Percentiles rank a stretch among this genome's conserved stretches.
Conservation (phyloP, 1,140 invertebrate species). For the Trinorchestia longiramus region DNA sequence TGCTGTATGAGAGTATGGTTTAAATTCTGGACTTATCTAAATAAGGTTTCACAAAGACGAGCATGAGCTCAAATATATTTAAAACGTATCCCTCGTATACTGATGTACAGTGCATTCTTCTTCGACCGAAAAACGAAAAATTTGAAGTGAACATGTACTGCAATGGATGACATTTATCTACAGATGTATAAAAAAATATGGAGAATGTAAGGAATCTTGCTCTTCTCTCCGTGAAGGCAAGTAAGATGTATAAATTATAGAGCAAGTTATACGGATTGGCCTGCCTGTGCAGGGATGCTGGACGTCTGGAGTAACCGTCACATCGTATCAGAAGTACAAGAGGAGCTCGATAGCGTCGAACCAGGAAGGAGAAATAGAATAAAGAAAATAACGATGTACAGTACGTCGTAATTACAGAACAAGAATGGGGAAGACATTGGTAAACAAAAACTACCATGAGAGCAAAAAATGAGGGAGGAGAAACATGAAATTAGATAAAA, state of each 20-base stretch:
- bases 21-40: neutral
- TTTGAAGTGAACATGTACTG: no score
- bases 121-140: neutral
- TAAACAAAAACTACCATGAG: no score
- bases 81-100: neutral
- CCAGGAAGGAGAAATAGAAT: neutral
- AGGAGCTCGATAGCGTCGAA: neutral
- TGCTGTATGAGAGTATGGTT: no score
- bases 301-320: neutral
- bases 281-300: neutral
- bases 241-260: neutral
- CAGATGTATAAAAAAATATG: no score
- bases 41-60: neutral
- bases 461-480: no score
- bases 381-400: neutral
- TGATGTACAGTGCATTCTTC: neutral
- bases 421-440: neutral
- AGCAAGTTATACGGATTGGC: neutral
- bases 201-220: no score
- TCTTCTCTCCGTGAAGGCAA: neutral
- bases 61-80: neutral
- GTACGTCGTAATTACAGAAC: neutral
- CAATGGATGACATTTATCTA: no score
- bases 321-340: neutral
- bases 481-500: no score